Evolutionary conservation across 1,140 invertebrate genomes (phyloP).

Genomic region (Solen grandis): DNA sequence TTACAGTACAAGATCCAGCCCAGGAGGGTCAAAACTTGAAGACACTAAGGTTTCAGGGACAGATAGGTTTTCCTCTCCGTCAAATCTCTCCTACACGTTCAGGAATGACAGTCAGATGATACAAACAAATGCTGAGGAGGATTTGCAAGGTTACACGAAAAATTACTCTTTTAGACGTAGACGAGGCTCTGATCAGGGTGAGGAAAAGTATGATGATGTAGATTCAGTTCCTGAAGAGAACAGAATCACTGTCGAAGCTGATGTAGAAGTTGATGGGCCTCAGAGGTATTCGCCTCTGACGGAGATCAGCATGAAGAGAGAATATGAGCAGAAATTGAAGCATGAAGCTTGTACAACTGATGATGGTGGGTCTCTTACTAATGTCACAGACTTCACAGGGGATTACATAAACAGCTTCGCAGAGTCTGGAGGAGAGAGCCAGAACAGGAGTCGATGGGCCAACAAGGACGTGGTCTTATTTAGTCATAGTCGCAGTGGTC

Average conservation of each 20-base stretch:
- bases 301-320: too few species aligned
- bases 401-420: constrained; percentile 46
- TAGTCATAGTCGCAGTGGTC: too few species aligned
- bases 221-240: neutral
- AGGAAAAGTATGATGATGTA: neutral
- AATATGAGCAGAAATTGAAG: too few species aligned
- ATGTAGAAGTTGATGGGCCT: constrained; percentile 32
- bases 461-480: constrained; percentile 44
- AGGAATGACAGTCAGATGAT: constrained; percentile 55
- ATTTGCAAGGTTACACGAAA: constrained; percentile 34
- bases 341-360: too few species aligned
- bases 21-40: too few species aligned
- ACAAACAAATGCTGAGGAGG: constrained; percentile 40
- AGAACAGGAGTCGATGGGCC: constrained; percentile 17
- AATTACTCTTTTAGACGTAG: neutral
- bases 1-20: too few species aligned
- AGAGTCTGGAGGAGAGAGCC: neutral
- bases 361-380: constrained; percentile 40
- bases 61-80: constrained; percentile 18
- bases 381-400: constrained; percentile 46
- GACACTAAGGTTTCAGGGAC: too few species aligned
- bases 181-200: neutral
- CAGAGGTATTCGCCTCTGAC: neutral
- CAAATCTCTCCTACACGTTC: constrained; percentile 43
- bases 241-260: constrained; percentile 30